Evolutionary conservation across 1,140 invertebrate genomes (phyloP).

Genomic region (Trachymyrmex cornetzi): DNA sequence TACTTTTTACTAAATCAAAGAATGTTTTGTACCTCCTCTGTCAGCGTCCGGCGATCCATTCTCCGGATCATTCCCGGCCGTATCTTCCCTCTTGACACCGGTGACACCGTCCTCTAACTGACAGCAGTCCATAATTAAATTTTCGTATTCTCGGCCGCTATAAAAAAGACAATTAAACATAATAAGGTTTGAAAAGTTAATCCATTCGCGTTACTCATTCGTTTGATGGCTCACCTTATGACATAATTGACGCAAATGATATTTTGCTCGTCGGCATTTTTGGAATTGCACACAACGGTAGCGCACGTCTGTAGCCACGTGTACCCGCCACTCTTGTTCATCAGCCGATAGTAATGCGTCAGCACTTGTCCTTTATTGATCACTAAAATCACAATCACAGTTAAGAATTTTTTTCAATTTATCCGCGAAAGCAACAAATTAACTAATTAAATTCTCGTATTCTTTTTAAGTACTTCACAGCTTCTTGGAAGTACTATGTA

Average conservation of each 20-base stretch:
- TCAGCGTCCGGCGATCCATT: conserved; percentile 95
- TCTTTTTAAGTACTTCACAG: neutral
- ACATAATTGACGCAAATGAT: conserved; percentile 99
- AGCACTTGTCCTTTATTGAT: conserved; percentile 98
- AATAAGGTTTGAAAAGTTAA: neutral
- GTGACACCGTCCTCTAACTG: conserved; percentile 94
- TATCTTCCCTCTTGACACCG: conserved; percentile 93
- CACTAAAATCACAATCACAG: conserved; percentile 89
- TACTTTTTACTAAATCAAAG: conserved; percentile 8
- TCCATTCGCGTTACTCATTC: neutral
- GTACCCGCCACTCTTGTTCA: conserved; percentile 98
- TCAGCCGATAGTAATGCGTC: conserved; percentile 97
- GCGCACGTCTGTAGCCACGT: conserved; percentile 99
- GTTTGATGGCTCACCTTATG: conserved; percentile 90
- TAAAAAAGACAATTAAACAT: conserved; percentile 78
- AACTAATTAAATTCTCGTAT: neutral
- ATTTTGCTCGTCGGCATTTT: conserved; percentile 98
- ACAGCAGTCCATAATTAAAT: conserved; percentile 96
- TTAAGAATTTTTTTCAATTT: conserved; percentile 2
- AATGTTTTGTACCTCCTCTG: conserved; percentile 88
- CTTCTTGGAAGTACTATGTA: neutral
- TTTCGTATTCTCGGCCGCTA: conserved; percentile 96
- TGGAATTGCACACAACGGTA: conserved; percentile 97
- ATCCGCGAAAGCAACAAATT: neutral
- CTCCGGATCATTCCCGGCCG: conserved; percentile 92